Evolutionary conservation across 2,888 invertebrate genomes (phyloP).

Genomic region (Macaria liturata): DNA sequence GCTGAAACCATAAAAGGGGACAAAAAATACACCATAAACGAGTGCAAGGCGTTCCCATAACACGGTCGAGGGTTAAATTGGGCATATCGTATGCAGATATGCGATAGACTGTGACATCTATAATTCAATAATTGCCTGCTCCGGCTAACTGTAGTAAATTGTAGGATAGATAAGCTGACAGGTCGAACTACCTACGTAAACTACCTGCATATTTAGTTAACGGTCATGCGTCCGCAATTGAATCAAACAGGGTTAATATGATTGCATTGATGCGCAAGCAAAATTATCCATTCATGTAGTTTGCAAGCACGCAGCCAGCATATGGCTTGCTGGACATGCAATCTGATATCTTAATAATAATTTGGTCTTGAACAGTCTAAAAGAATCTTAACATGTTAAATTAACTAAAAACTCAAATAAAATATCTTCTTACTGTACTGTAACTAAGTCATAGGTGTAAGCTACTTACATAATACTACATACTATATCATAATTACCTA

Average conservation of each 20-base stretch:
- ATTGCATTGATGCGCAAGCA: slow-evolving; percentile 2
- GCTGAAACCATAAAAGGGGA: slow-evolving; percentile 18
- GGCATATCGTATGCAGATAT: slow-evolving; percentile 27
- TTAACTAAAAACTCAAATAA: no score
- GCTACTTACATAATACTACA: no score
- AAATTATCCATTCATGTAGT: slow-evolving; percentile 4
- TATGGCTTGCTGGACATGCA: no score
- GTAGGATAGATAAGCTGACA: slow-evolving; percentile 32
- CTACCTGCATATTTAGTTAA: slow-evolving; percentile 36
- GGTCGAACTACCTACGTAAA: slow-evolving; percentile 15
- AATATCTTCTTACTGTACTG: no score
- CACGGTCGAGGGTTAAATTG: slow-evolving; percentile 31
- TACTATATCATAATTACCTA: no score
- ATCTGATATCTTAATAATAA: no score
- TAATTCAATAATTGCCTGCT: slow-evolving; percentile 27
- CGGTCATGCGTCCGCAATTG: slow-evolving; percentile 33
- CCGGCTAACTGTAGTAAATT: slow-evolving; percentile 37
- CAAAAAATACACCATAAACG: slow-evolving; percentile 23
- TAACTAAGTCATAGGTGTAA: no score
- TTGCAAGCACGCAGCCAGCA: background rate
- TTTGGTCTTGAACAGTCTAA: no score
- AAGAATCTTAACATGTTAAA: no score
- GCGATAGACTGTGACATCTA: slow-evolving; percentile 30
- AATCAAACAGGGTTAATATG: slow-evolving; percentile 10
- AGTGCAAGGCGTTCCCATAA: slow-evolving; percentile 20